phyloP scores from a whole-genome alignment of 2,113 vertebrate species.

The Porphyrio hochstetteri region DNA sequence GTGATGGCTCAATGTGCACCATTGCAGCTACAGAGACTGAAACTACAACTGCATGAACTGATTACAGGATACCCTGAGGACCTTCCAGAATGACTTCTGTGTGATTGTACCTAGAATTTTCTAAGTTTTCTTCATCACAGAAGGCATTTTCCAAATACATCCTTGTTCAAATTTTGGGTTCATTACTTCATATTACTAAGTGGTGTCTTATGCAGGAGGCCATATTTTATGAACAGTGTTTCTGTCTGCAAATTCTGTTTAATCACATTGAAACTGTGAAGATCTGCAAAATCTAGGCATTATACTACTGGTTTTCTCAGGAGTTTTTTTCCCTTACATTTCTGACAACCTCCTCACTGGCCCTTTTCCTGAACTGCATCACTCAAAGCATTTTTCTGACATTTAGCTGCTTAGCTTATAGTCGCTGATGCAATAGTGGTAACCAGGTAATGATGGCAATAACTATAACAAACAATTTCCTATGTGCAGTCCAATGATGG shows the following conservation, averaged over 20 bases:
- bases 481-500: background rate
- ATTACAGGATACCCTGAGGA: background rate
- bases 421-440: background rate
- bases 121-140: background rate
- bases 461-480: background rate
- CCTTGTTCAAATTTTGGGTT: background rate
- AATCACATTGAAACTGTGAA: background rate
- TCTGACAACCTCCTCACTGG: background rate
- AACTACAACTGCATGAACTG: background rate
- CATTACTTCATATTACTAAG: background rate
- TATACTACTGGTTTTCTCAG: background rate
- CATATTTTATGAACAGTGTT: background rate
- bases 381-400: background rate
- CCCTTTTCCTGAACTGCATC: background rate
- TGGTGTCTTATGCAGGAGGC: background rate
- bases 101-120: background rate
- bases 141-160: background rate
- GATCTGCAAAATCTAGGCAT: background rate
- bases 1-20: accelerated
- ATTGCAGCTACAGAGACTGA: background rate
- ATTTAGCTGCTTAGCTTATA: background rate
- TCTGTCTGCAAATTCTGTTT: background rate
- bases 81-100: background rate
- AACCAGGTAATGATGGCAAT: background rate
- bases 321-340: accelerated